Conservation (phyloP, 92 coral and sea anemone species). For the Heliopora coerulea region DNA sequence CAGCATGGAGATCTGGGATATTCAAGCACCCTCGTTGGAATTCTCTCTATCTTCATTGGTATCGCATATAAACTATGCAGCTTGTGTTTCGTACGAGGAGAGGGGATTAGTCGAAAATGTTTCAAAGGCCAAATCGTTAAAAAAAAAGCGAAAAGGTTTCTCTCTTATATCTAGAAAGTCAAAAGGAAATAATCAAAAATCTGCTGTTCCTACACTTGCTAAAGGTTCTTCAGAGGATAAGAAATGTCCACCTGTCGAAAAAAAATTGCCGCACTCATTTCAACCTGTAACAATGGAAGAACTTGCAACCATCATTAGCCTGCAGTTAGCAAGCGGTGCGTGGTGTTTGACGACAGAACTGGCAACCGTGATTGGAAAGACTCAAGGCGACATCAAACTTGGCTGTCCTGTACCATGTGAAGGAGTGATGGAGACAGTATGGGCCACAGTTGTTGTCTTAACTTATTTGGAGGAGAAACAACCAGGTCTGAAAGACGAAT, state of each 20-base stretch:
- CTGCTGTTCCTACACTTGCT: background rate
- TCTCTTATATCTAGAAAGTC: background rate
- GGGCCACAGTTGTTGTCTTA: conserved; percentile 79
- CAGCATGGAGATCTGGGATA: conserved; percentile 39
- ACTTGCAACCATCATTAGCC: conserved; percentile 43
- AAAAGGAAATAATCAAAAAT: too few relatives aligned
- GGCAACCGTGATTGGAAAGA: conserved; percentile 52
- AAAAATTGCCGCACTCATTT: too few relatives aligned
- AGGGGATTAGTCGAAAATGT: too few relatives aligned
- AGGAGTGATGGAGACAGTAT: conserved; percentile 50
- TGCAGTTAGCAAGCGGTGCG: conserved; percentile 82
- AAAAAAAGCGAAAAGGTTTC: background rate
- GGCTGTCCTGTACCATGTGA: conserved; percentile 60
- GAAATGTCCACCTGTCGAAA: too few relatives aligned
- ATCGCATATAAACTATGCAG: background rate
- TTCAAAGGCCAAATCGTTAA: too few relatives aligned
- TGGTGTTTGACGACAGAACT: conserved; percentile 69
- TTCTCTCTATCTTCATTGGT: background rate
- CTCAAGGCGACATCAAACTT: conserved; percentile 33
- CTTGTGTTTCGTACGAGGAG: background rate
- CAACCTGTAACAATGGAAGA: background rate
- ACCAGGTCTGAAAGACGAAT: conserved; percentile 60
- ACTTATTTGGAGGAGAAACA: conserved; percentile 52
- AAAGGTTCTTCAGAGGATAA: background rate
- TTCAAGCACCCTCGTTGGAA: background rate